Conservation (phyloP, 2,797 vertebrate species). For the Garrulus glandarius region DNA sequence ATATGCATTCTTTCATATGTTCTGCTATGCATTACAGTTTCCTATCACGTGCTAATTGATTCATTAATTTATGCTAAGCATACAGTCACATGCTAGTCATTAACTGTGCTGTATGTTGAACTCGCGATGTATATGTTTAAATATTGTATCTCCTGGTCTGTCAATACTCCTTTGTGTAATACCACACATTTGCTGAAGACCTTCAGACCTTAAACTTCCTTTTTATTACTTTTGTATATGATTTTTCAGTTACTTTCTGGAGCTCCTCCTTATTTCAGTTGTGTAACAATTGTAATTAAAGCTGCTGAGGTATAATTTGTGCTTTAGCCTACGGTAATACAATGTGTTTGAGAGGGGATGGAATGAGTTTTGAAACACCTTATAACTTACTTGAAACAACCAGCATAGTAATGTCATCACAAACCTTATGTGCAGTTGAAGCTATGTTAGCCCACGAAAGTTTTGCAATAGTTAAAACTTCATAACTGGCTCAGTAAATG, state of each 20-base stretch:
- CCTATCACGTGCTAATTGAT: not conserved
- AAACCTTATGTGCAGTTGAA: not conserved
- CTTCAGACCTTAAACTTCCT: not conserved
- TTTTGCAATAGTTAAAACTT: not conserved
- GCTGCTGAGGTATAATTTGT: not conserved
- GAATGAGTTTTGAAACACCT: not conserved
- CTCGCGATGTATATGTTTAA: not conserved
- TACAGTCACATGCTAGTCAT: not conserved
- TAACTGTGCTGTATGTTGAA: not conserved
- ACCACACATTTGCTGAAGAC: not conserved
- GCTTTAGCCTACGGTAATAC: not conserved
- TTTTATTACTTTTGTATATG: not conserved
- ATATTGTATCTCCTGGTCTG: not conserved
- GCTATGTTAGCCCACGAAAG: fast-evolving
- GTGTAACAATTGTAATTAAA: not conserved
- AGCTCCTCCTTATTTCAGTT: not conserved
- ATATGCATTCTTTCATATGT: not conserved
- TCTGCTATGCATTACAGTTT: not conserved
- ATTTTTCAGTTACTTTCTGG: not conserved
- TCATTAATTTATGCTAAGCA: not conserved
- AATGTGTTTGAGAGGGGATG: not conserved
- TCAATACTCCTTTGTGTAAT: not conserved
- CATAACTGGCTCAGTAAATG: not conserved
- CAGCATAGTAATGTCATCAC: not conserved
- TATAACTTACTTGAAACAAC: not conserved